Conservation (phyloP, 2,113 vertebrate genomes). For the Tylochromis polylepis region DNA sequence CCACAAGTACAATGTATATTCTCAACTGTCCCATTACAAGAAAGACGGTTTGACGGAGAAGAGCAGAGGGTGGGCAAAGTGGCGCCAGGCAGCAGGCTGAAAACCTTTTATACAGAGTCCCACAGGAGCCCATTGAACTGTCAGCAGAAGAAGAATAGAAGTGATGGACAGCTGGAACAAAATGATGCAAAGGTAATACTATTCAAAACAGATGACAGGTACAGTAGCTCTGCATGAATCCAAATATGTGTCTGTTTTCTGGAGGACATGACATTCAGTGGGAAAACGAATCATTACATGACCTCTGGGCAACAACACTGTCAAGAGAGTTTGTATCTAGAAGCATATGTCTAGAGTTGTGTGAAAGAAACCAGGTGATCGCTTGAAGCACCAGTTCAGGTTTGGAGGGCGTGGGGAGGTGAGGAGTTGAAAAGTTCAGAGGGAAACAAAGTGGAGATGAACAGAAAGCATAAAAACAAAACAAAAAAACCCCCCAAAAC, state of each 20-base stretch:
- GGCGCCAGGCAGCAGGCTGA: slow-evolving; percentile 61
- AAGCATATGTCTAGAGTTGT: neutral
- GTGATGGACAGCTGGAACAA: slow-evolving; percentile 70
- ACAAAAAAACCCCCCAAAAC: neutral
- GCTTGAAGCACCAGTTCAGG: slow-evolving; percentile 41
- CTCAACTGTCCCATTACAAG: slow-evolving; percentile 47
- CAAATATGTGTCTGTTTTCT: slow-evolving; percentile 24
- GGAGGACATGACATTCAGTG: slow-evolving; percentile 58
- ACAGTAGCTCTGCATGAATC: slow-evolving; percentile 45
- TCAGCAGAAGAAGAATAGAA: slow-evolving; percentile 57
- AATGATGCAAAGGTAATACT: slow-evolving; percentile 74
- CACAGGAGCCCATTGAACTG: slow-evolving; percentile 68
- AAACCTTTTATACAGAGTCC: slow-evolving; percentile 38
- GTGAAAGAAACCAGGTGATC: neutral
- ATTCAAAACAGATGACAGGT: slow-evolving; percentile 70
- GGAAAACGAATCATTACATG: slow-evolving; percentile 51
- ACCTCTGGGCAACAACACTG: slow-evolving; percentile 55
- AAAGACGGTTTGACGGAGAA: slow-evolving; percentile 16
- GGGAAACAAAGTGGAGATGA: neutral
- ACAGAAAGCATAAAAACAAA: neutral
- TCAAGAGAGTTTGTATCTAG: neutral
- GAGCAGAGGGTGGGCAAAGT: slow-evolving; percentile 56
- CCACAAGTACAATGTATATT: slow-evolving; percentile 10
- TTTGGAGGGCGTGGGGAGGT: slow-evolving; percentile 54
- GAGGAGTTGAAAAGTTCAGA: slow-evolving; percentile 75